Base-by-base conservation (phyloP, 2,797 vertebrate genomes). In the Coilia nasus region DNA sequence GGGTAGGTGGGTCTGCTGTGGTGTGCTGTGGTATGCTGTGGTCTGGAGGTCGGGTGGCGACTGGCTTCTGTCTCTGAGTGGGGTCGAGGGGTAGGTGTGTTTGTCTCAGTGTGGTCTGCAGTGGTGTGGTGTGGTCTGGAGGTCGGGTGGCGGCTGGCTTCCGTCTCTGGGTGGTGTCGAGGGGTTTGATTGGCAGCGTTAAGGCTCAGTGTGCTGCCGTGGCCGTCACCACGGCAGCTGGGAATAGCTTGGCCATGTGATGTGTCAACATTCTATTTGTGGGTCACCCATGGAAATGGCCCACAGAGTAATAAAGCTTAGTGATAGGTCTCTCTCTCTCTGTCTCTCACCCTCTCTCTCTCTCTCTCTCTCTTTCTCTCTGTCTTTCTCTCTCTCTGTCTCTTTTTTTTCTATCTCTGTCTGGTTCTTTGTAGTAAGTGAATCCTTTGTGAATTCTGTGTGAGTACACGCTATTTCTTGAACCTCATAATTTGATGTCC, bases 161-260 rank as follows among this genome's bases (percentile, higher is more conserved):
- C 50, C 17, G 35, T 19, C 1, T 21, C 15, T 78, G 35, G 44
- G 31, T 78, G 71, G 71, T 44, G 31, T 35, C 12, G 21, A 21
- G 15, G 6, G 25, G 21, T 28, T 11, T 84, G 86, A 85, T 47
- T 64, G 87, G 85, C 82, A 67, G 83, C 57, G 56, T 84, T 85
- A 81, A 50, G 31, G 56, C 84, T 60, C 31, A 64, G 57, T 46
- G 35, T 46, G 11, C 31, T 31, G 71, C 56, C n/a, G 57, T 56
- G 23, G 60, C 56, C 85, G 82, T 71, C 3, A 19, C 17, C 17
- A 10, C 81, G 78, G 86, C 86, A 81, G 90, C 94, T 94, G 90
- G 92, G 92, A 95, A 95, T 96, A 95, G 93, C 93, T 67, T 35
- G 62, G 89, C 89, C 93, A 95, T 93, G 94, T 95, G 94, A 95